Evolutionary conservation across 2,113 vertebrate species (phyloP), one percentile per base, ranked within the genome.

Genomic region (Pyrgilauda ruficollis): DNA sequence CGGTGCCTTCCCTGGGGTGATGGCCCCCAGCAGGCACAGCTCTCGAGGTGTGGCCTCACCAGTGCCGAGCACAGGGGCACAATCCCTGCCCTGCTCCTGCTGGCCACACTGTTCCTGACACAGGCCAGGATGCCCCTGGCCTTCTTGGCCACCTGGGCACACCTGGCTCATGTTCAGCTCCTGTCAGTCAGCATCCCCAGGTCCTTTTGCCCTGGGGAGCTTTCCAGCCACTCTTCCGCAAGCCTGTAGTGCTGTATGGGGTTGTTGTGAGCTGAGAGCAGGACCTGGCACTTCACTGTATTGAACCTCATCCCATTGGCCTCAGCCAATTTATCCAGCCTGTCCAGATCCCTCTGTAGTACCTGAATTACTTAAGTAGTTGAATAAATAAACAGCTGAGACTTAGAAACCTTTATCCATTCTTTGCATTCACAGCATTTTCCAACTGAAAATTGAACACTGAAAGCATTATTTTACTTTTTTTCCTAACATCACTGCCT

Each of bases 1-100:
- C 30, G 30, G 6, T 24, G 6, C 24, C 37, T 39, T 44, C 21
- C 47, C 44, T 20, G 41, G 24, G 30, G 30, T 14, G 41, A 47
- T 13, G n/a, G 15, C 20, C 28, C 66, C 14, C 20, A 70, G 5
- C 47, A 66, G 41, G 19, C 41, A 23, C 41, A 44, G 58, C 39
- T 13, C 56, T 62, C 5, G 2, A 35, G 67, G 28, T n/a, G 74
- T 7, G 4, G 28, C 64, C 39, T 53, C 84, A 8, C 11, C 39
- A 28, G 37, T 31, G 26, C 17, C 0, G 0, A 17, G 19, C 10
- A 20, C 20, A 30, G 15, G 19, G 28, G 24, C 13, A n/a, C 37
- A 46, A 13, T 28, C n/a, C 1, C 47, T 41, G 74, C 56, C 47
- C 28, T 41, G 55, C 2, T n/a, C n/a, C 64, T 46, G 56, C 55